Conservation (phyloP, 2,888 invertebrate species). For the Hofmannophila pseudospretella region DNA sequence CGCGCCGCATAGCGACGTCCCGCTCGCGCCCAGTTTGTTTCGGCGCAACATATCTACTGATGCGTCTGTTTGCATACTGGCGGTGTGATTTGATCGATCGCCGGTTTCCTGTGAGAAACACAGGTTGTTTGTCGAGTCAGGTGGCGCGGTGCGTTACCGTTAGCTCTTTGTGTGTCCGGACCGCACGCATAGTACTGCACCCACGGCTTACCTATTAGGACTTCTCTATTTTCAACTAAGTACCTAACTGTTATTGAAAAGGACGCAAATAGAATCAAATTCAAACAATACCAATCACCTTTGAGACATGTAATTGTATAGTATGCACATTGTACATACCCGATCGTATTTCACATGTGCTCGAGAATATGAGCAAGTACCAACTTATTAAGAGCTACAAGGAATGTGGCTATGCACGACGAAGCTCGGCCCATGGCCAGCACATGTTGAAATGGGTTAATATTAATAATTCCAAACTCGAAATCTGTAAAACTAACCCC, state of each 20-base stretch:
- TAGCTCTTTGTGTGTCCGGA: conserved; percentile 44
- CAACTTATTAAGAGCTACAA: conserved; percentile 34
- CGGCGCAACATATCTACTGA: conserved; percentile 49
- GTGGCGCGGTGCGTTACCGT: conserved; percentile 56
- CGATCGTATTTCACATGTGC: too few species aligned
- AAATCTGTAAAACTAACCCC: too few species aligned
- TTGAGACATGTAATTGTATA: too few species aligned
- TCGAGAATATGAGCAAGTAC: too few species aligned
- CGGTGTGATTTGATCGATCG: conserved; percentile 66
- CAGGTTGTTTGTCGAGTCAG: conserved; percentile 65
- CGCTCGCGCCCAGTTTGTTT: conserved; percentile 43
- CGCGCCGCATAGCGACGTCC: conserved; percentile 40
- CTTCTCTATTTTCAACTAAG: conserved; percentile 17
- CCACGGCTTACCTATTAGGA: conserved; percentile 18
- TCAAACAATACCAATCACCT: neutral
- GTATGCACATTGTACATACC: too few species aligned
- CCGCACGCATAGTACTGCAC: conserved; percentile 33
- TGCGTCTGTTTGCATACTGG: conserved; percentile 61
- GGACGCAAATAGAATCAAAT: neutral
- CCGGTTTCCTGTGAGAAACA: conserved; percentile 68
- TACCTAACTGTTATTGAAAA: conserved; percentile 2
- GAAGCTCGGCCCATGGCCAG: conserved; percentile 34
- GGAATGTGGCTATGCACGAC: conserved; percentile 47
- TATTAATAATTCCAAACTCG: too few species aligned
- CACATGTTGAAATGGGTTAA: conserved; percentile 42